Evolutionary conservation across 2,888 invertebrate species (phyloP), one percentile per base, ranked within the genome.

Genomic region (Netelia inedita): DNA sequence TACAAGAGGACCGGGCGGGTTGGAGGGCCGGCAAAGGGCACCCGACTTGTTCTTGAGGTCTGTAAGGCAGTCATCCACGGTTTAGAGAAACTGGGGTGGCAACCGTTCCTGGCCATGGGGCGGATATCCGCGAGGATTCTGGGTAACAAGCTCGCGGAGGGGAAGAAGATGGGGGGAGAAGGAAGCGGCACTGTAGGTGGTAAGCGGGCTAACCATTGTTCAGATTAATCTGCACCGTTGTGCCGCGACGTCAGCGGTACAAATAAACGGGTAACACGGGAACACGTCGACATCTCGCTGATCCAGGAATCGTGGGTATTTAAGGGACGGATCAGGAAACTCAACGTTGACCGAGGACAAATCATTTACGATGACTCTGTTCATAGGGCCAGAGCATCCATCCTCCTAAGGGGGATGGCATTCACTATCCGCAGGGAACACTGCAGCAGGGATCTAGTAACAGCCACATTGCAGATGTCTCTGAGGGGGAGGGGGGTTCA

Each of bases 21-120:
- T 5, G 43, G 41, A 6, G 6, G 9, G 9, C 72, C 43, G 35
- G 59, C 23, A 11, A 59, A 59, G 1, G 72, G 72, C 1, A 73
- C 75, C 55, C 80, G 82, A 46, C 78, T 87, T n/a, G 53, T 85
- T 61, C 35, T 80, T 16, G 86, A 83, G 55, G 74, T 84, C 53
- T 43, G 75, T 2, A 76, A 79, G 78, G 81, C 19, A 23, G 35
- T 23, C 16, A 11, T 75, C 23, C 53, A 63, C 41, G 65, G 46
- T 46, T 21, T 63, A 8, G 23, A 35, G 35, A 21, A 28, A 3
- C 35, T 43, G 28, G 46, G 75, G 23, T 50, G 61, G 63, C 50
- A 16, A 63, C 63, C 46, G 6, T 55, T 57, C 75, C 63, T 75
- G 35, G 63, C 50, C 23, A 63, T 75, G 75, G 65, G 63, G 23